Evolutionary conservation across 2,888 invertebrate genomes (phyloP).

Genomic region (Ophion ventricosus): DNA sequence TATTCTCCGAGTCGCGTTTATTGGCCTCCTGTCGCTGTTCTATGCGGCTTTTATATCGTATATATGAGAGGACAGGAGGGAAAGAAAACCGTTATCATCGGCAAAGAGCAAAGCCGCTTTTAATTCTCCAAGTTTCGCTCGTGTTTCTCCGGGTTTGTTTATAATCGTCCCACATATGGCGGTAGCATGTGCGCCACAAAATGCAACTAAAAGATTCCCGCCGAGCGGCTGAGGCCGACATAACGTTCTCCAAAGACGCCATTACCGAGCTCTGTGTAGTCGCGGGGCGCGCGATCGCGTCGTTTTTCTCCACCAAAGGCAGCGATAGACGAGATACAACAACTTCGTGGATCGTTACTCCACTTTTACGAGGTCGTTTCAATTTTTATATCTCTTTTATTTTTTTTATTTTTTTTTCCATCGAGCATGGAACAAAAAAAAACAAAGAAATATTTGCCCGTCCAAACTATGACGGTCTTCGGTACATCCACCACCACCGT

Average conservation of each 20-base stretch:
- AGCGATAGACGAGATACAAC: conserved; percentile 18
- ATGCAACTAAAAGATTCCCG: conserved; percentile 65
- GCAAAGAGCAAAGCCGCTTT: conserved; percentile 78
- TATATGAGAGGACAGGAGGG: neutral
- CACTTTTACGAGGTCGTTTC: conserved; percentile 60
- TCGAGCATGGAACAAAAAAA: conserved; percentile 5
- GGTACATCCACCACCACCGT: conserved; percentile 38
- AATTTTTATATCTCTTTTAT: conserved; percentile 36
- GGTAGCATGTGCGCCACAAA: conserved; percentile 79
- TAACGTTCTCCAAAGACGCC: conserved; percentile 56
- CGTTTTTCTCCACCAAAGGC: conserved; percentile 51
- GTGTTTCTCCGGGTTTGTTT: conserved; percentile 76
- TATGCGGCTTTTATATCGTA: conserved; percentile 7
- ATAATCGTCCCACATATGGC: conserved; percentile 81
- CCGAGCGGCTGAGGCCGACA: conserved; percentile 46
- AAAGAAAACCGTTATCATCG: conserved; percentile 48
- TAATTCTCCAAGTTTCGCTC: conserved; percentile 39
- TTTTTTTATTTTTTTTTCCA: conserved; percentile 7
- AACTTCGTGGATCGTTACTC: conserved; percentile 61
- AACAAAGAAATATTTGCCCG: conserved; percentile 16
- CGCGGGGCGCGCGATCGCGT: conserved; percentile 66
- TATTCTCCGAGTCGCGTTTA: conserved; percentile 17
- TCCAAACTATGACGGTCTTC: conserved; percentile 55
- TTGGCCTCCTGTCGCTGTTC: conserved; percentile 11
- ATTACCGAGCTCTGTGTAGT: conserved; percentile 47